These are phyloP conservation scores for Sycobia sp. DNA, from an alignment of 1,140 invertebrate species.

Conservation along the genomic window DNA sequence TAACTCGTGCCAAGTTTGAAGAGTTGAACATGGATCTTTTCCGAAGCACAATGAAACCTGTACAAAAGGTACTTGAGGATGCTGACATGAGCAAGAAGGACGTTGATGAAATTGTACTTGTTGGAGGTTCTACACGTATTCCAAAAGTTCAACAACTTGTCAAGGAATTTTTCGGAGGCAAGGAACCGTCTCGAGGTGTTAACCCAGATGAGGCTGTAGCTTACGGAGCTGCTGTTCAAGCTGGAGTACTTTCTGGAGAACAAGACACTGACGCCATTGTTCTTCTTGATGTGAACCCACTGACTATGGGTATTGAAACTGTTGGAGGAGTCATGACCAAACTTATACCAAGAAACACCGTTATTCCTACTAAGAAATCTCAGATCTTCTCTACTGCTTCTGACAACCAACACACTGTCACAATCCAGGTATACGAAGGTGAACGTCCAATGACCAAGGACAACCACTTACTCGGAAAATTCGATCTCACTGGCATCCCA, in stretches of 20 bases:
- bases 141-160: constrained; percentile 99
- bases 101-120: constrained; percentile 98
- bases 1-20: constrained; percentile 99
- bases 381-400: constrained; percentile 99
- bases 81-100: constrained; percentile 99
- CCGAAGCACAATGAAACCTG: constrained; percentile 97
- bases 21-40: constrained; percentile 99
- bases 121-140: constrained; percentile 98
- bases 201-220: constrained; percentile 99
- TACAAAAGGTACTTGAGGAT: constrained; percentile 97
- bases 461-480: constrained; percentile 96
- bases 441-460: constrained; percentile 99
- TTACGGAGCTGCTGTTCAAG: constrained; percentile 98
- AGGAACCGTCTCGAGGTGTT: constrained; percentile 96
- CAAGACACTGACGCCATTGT: constrained; percentile 96
- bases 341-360: constrained; percentile 95
- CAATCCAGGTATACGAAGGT: constrained; percentile 97
- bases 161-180: constrained; percentile 98
- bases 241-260: constrained; percentile 88
- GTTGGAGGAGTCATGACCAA: constrained; percentile 99
- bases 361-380: constrained; percentile 99
- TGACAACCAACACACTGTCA: constrained; percentile 98
- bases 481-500: constrained; percentile 97
- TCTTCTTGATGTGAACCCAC: constrained; percentile 95
- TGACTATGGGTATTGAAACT: constrained; percentile 99